phyloP scores from a whole-genome alignment of 1,140 invertebrate species.

The Panagrolaimus sp. region DNA sequence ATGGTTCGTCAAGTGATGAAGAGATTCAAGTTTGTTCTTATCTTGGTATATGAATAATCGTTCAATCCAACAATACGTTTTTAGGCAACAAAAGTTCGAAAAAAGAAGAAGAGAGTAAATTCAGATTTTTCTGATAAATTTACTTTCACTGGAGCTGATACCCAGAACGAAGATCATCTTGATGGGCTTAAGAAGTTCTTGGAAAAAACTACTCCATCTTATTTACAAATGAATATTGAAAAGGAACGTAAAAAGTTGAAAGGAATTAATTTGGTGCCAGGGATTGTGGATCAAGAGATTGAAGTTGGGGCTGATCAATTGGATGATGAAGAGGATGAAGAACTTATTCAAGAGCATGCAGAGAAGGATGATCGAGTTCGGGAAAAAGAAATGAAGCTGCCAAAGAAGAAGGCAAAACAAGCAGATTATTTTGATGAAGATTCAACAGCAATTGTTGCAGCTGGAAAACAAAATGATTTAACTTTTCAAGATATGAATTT shows the following conservation, averaged over 20 bases:
- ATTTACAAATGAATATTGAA: slow-evolving; percentile 44
- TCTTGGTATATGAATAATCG: too few relatives aligned
- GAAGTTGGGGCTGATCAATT: background rate
- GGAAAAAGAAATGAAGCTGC: slow-evolving; percentile 39
- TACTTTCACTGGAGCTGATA: slow-evolving; percentile 22
- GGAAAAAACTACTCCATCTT: slow-evolving; percentile 32
- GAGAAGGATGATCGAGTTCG: slow-evolving; percentile 39
- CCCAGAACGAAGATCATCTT: slow-evolving; percentile 30
- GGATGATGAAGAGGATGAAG: slow-evolving; percentile 21
- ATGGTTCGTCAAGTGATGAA: slow-evolving; percentile 24
- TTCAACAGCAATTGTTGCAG: slow-evolving; percentile 28
- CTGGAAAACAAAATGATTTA: slow-evolving; percentile 20
- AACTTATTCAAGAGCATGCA: background rate
- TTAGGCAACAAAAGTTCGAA: slow-evolving; percentile 27
- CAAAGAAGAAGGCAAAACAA: slow-evolving; percentile 30
- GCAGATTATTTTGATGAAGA: slow-evolving; percentile 43
- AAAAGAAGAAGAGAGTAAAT: slow-evolving; percentile 5
- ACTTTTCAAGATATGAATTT: slow-evolving; percentile 55
- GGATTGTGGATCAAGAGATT: background rate
- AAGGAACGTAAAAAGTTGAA: slow-evolving; percentile 18
- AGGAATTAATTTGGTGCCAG: slow-evolving; percentile 2
- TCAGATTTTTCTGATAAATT: slow-evolving; percentile 28
- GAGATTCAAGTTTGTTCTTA: slow-evolving; percentile 16
- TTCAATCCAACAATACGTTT: too few relatives aligned
- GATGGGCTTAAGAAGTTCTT: slow-evolving; percentile 32